These are phyloP conservation scores for Timandra comae DNA, from an alignment of 2,888 invertebrate genomes.

Conservation along the genomic window DNA sequence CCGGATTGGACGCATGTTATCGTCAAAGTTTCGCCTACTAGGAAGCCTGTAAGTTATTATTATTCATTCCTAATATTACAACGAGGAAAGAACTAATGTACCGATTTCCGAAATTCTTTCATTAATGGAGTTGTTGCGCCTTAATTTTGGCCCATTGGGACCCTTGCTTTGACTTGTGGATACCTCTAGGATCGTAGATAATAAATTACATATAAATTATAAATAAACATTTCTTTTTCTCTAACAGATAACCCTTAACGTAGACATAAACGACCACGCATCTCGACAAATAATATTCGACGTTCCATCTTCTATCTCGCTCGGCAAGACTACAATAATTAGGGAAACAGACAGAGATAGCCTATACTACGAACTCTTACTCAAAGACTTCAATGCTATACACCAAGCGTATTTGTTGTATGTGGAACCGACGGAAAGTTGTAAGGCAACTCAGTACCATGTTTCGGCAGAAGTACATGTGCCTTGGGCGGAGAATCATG, in stretches of 20 bases:
- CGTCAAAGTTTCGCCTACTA: slow-evolving; percentile 79
- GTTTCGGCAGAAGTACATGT: slow-evolving; percentile 78
- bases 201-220: no score
- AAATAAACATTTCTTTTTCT: no score
- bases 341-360: slow-evolving; percentile 75
- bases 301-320: slow-evolving; percentile 49
- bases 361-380: slow-evolving; percentile 77
- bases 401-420: slow-evolving; percentile 79
- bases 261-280: slow-evolving; percentile 78
- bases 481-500: slow-evolving; percentile 81
- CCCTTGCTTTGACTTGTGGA: no score
- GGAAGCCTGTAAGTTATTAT: slow-evolving; percentile 77
- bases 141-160: no score
- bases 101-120: neutral
- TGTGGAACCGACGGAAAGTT: slow-evolving; percentile 72
- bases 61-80: no score
- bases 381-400: slow-evolving; percentile 75
- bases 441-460: slow-evolving; percentile 63
- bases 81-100: no score
- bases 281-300: slow-evolving; percentile 48
- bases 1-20: slow-evolving; percentile 82
- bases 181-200: no score
- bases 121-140: no score
- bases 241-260: slow-evolving; percentile 78
- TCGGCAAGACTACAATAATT: slow-evolving; percentile 41